Evolutionary conservation across 64 coral and sea anemone species (phyloP).

Genomic region (Catalaphyllia jardinei): DNA sequence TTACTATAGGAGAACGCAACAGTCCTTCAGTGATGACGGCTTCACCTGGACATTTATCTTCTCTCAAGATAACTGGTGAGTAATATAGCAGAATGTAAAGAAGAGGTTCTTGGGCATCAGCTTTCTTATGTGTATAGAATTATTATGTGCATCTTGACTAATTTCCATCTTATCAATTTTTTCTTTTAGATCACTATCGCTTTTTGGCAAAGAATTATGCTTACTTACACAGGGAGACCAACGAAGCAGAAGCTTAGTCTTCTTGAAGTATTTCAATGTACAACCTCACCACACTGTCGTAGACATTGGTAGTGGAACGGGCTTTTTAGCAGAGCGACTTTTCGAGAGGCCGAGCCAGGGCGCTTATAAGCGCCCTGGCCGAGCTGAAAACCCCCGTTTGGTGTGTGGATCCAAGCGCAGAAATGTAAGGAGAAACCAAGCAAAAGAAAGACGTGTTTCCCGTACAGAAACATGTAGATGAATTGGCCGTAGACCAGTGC

Average conservation of each 20-base stretch:
- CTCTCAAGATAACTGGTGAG: not conserved
- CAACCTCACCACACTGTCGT: slow-evolving; percentile 1
- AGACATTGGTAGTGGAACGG: slow-evolving; percentile 35
- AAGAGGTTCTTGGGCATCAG: too few species aligned
- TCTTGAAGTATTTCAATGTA: slow-evolving; percentile 5
- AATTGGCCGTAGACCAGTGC: not conserved
- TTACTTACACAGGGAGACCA: not conserved
- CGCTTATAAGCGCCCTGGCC: too few species aligned
- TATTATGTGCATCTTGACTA: too few species aligned
- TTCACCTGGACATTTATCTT: too few species aligned
- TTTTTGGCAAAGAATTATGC: not conserved
- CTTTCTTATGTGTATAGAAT: too few species aligned
- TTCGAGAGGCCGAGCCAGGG: not conserved
- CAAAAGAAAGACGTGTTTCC: slow-evolving; percentile 9
- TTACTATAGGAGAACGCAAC: too few species aligned
- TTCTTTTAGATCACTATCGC: slow-evolving; percentile 23
- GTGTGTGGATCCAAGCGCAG: slow-evolving; percentile 28
- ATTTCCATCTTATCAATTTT: not conserved
- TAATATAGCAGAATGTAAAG: not conserved
- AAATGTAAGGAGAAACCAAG: slow-evolving; percentile 13
- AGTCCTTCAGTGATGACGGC: too few species aligned
- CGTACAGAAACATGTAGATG: not conserved
- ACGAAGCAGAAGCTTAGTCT: not conserved
- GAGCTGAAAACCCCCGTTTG: slow-evolving; percentile 13
- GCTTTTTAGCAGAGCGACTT: not conserved